Evolutionary conservation across 2,888 invertebrate genomes (phyloP).

Genomic region (Octonoba sinensis): DNA sequence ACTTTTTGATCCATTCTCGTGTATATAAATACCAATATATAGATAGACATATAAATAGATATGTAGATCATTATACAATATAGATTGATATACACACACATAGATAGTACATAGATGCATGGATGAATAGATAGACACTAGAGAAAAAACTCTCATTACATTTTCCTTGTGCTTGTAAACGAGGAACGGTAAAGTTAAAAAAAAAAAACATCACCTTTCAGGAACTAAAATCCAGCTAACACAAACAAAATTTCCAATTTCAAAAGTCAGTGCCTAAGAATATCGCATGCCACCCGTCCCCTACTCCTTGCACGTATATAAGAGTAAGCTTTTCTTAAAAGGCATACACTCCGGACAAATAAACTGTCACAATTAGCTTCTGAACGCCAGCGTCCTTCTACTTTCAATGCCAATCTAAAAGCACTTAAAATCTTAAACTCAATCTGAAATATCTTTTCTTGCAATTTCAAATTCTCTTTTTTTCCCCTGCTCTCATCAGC

Average conservation of each 20-base stretch:
- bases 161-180: too few species aligned
- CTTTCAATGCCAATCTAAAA: slow-evolving; percentile 52
- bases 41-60: slow-evolving; percentile 3
- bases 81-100: slow-evolving; percentile 1
- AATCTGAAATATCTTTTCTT: slow-evolving; percentile 61
- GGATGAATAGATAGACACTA: not conserved
- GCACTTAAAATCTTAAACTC: slow-evolving; percentile 58
- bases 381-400: slow-evolving; percentile 11
- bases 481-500: slow-evolving; percentile 46
- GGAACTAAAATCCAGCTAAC: too few species aligned
- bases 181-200: too few species aligned
- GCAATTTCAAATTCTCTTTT: slow-evolving; percentile 46
- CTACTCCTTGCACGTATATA: too few species aligned
- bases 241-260: too few species aligned
- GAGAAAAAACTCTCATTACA: too few species aligned
- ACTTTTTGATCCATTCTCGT: not conserved
- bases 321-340: too few species aligned
- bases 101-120: slow-evolving; percentile 1
- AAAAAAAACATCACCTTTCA: too few species aligned
- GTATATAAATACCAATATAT: slow-evolving; percentile 5
- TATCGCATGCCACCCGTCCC: too few species aligned
- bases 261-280: too few species aligned
- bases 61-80: slow-evolving; percentile 3
- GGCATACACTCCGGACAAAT: slow-evolving; percentile 13
- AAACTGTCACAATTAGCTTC: slow-evolving; percentile 45